Conservation (phyloP, 2,888 invertebrate genomes). For the Chromoteleia sp. region DNA sequence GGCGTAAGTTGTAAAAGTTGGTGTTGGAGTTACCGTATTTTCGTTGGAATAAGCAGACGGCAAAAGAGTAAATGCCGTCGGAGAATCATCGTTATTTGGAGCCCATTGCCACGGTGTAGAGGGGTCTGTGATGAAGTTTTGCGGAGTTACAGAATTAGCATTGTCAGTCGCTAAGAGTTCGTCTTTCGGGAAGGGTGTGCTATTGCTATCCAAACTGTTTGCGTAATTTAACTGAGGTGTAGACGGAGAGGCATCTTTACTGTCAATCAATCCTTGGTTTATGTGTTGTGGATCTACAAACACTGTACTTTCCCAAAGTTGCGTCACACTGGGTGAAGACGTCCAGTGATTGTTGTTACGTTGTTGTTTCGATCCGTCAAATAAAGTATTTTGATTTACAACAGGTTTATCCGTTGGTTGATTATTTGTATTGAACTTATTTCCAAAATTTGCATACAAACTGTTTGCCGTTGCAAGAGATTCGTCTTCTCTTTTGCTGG, state of each 20-base stretch:
- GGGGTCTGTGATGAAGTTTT: constrained; percentile 77
- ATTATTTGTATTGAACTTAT: constrained; percentile 70
- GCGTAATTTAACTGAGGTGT: constrained; percentile 70
- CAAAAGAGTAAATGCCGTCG: constrained; percentile 81
- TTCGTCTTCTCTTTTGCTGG: constrained; percentile 66
- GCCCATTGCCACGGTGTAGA: constrained; percentile 79
- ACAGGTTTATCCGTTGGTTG: constrained; percentile 67
- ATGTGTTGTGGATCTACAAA: constrained; percentile 90
- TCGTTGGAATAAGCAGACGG: constrained; percentile 76
- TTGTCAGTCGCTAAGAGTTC: constrained; percentile 74
- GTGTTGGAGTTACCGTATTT: constrained; percentile 78
- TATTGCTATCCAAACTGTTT: constrained; percentile 75
- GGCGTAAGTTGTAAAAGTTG: constrained; percentile 78
- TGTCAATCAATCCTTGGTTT: constrained; percentile 88
- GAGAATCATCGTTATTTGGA: constrained; percentile 78
- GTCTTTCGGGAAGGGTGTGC: constrained; percentile 54
- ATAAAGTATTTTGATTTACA: constrained; percentile 55
- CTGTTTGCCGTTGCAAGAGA: constrained; percentile 77
- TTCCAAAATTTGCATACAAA: constrained; percentile 76
- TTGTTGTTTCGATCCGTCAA: constrained; percentile 68
- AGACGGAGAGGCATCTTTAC: constrained; percentile 75
- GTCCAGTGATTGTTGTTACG: constrained; percentile 85
- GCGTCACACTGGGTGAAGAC: constrained; percentile 86
- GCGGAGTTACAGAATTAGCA: constrained; percentile 78
- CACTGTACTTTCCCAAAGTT: constrained; percentile 89